A percentile compares a stretch with the other conserved stretches of the same genome.
Conservation (phyloP, 1,140 invertebrate genomes). For the Palaemon carinicauda region DNA sequence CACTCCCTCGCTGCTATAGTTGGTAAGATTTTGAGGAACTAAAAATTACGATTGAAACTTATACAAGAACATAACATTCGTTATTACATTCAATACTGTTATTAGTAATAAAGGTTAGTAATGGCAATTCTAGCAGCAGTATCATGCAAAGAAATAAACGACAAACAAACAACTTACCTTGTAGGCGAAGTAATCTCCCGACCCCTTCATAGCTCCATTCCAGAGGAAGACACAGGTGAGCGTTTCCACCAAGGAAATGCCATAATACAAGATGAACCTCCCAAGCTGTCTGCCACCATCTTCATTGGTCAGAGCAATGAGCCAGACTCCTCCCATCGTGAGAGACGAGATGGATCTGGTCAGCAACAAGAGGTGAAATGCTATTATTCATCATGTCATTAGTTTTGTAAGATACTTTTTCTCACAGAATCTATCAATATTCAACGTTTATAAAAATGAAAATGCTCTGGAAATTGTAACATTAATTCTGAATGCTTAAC, state of each 20-base stretch:
- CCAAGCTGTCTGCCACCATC: conserved; percentile 40
- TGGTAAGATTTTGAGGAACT: too few species aligned
- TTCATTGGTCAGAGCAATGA: conserved; percentile 41
- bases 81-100: too few species aligned
- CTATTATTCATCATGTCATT: background rate
- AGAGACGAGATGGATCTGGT: conserved; percentile 27
- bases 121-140: background rate
- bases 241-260: conserved; percentile 29
- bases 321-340: conserved; percentile 49
- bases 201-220: conserved; percentile 11
- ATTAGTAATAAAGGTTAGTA: too few species aligned
- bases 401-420: too few species aligned
- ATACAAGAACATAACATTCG: too few species aligned
- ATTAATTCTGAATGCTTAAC: too few species aligned
- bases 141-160: background rate
- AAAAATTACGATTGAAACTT: too few species aligned
- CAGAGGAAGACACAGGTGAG: conserved; percentile 31
- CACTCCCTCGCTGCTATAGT: too few species aligned
- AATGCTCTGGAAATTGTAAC: too few species aligned
- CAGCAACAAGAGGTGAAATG: background rate
- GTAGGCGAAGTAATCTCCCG: conserved; percentile 16
- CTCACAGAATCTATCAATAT: too few species aligned
- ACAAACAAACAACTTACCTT: background rate
- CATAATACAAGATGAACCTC: conserved; percentile 39
- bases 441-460: too few species aligned